Base-by-base conservation (phyloP, 2,797 vertebrate species). In the Poecilia velifera region DNA sequence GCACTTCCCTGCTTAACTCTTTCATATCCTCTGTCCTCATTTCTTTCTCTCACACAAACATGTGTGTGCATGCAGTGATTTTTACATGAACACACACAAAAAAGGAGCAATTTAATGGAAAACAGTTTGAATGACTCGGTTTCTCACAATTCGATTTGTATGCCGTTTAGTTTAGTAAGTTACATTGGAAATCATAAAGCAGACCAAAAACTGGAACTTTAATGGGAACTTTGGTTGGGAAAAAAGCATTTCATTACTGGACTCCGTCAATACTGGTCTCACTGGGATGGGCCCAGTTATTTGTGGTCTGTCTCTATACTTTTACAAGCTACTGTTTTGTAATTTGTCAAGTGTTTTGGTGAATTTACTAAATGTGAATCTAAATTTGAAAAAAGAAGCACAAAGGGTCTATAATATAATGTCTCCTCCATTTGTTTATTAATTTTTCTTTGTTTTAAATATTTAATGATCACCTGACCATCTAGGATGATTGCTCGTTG, bases 211-310 rank as follows among this genome's bases (percentile, higher is more conserved):
- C 6, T 9, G 41, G 12, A 43, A 43, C 2, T 43, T 70, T 70
- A 43, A 45, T 3, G 34, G 34, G 34, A 34, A 34, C 34, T 34
- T 34, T 71, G 31, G 47, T 39, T 28, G 49, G 20, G 4, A 9
- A 31, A 73, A 57, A 43, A 73, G 49, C 55, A 49, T 73, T 78
- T 36, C 36, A 39, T 25, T 53, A 12, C 14, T 25, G 85, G 90
- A 90, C 85, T 89, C 89, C 88, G 86, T 87, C 90, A 83, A 83
- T 66, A 74, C 86, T 90, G 90, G 88, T 93, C 90, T 88, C 90
- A 87, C 84, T 93, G 91, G 89, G 91, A 90, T 89, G 88, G 84
- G 88, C 89, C 86, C 87, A 89, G 84, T 92, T 93, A 92, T 93
- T 93, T 92, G 90, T 89, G 85, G 89, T 94, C 90, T 91, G 91